Conservation (phyloP, 2,797 vertebrate species). For the Yasuhikotakia modesta region DNA sequence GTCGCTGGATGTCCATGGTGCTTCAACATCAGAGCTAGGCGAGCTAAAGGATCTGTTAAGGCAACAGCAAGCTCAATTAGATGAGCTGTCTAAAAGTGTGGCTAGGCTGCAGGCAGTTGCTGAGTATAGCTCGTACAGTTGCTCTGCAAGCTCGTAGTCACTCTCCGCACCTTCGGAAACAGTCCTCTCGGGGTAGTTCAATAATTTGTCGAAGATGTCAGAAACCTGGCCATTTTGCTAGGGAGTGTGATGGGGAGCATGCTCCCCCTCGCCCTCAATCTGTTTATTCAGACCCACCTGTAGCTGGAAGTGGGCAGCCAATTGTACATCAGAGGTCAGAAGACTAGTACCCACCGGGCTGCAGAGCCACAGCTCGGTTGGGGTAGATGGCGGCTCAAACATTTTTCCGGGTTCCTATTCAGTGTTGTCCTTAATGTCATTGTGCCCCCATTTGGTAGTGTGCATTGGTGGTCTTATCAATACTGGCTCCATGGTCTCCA, state of each 20-base stretch:
- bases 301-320: background rate
- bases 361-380: conserved; percentile 25
- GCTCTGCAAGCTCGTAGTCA: no score
- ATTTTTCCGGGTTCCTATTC: background rate
- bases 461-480: background rate
- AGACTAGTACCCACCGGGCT: conserved; percentile 23
- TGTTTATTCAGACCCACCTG: background rate
- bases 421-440: background rate
- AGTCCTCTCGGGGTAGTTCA: background rate
- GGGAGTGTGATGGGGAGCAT: conserved; percentile 3
- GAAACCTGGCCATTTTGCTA: background rate
- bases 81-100: background rate
- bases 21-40: background rate
- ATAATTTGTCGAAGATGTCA: conserved; percentile 4
- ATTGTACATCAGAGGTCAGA: background rate
- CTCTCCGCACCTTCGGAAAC: background rate
- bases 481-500: background rate
- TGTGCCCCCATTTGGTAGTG: no score
- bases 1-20: background rate
- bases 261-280: background rate
- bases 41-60: background rate
- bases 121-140: no score
- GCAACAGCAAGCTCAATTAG: background rate
- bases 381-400: background rate
- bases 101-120: background rate